phyloP scores from a whole-genome alignment of 2,888 invertebrate genomes.

The Aproaerema taeniolella region DNA sequence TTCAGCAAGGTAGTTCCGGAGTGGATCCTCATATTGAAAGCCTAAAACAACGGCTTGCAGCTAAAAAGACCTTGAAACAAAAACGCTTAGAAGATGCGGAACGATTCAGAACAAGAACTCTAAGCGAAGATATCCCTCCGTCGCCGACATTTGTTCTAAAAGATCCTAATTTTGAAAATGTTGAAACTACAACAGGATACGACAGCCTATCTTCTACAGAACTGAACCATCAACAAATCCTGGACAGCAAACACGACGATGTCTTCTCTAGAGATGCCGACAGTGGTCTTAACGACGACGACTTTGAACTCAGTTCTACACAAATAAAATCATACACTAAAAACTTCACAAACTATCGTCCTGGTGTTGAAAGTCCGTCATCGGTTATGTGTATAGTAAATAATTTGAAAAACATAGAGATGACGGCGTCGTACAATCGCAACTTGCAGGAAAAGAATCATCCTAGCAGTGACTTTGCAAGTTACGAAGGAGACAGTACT shows the following conservation, averaged over 20 bases:
- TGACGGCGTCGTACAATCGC: conserved; percentile 54
- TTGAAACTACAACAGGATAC: conserved; percentile 69
- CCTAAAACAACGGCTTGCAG: conserved; percentile 53
- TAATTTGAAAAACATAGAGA: conserved; percentile 67
- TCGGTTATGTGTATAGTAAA: conserved; percentile 65
- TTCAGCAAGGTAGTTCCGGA: conserved; percentile 31
- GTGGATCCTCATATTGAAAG: conserved; percentile 55
- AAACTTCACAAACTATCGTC: conserved; percentile 67
- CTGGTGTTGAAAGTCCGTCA: conserved; percentile 65
- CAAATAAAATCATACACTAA: conserved; percentile 79
- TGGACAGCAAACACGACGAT: conserved; percentile 48
- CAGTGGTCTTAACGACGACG: conserved; percentile 85
- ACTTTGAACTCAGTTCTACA: conserved; percentile 80
- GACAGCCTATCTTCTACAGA: conserved; percentile 69
- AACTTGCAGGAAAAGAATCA: conserved; percentile 40
- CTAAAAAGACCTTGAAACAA: conserved; percentile 73
- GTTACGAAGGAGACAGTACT: conserved; percentile 77
- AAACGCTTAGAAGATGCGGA: conserved; percentile 82
- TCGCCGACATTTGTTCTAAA: conserved; percentile 68
- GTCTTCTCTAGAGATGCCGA: conserved; percentile 57
- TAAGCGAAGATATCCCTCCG: conserved; percentile 74
- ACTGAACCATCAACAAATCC: conserved; percentile 50
- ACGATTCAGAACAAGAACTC: conserved; percentile 84
- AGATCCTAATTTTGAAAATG: conserved; percentile 63
- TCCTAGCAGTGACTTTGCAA: conserved; percentile 61